phyloP scores from a whole-genome alignment of 2,888 invertebrate genomes.

The Thecophora atra region DNA sequence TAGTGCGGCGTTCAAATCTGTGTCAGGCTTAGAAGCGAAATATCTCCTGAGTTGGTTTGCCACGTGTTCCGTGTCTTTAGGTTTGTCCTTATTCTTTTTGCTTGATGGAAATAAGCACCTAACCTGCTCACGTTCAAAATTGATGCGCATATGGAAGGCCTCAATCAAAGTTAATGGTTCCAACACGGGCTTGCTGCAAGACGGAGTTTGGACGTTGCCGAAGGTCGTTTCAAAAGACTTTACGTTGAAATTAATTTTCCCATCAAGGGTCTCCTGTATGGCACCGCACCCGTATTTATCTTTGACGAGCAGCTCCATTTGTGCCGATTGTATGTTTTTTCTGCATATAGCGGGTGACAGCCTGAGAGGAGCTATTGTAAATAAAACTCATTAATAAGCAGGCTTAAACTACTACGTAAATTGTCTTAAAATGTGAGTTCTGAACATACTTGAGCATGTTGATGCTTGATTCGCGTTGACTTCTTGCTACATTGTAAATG shows the following conservation, averaged over 20 bases:
- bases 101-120: neutral
- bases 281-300: constrained; percentile 51
- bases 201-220: constrained; percentile 32
- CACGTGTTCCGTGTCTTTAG: neutral
- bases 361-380: neutral
- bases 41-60: constrained; percentile 47
- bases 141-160: constrained; percentile 53
- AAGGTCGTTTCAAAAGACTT: constrained; percentile 47
- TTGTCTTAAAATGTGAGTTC: neutral
- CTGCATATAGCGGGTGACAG: neutral
- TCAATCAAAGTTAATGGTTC: constrained; percentile 57
- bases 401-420: too few relatives aligned
- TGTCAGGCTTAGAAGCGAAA: constrained; percentile 44
- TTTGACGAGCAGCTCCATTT: constrained; percentile 48
- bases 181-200: constrained; percentile 41
- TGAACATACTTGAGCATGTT: neutral
- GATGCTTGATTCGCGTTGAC: too few relatives aligned
- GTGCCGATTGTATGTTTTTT: constrained; percentile 26
- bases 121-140: constrained; percentile 46
- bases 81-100: neutral
- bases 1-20: constrained; percentile 51
- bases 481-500: too few relatives aligned
- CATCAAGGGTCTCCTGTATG: constrained; percentile 52
- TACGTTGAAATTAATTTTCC: constrained; percentile 50
- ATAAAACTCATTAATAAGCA: too few relatives aligned